Evolutionary conservation across 2,888 invertebrate genomes (phyloP).

Genomic region (Drosophila leonis): DNA sequence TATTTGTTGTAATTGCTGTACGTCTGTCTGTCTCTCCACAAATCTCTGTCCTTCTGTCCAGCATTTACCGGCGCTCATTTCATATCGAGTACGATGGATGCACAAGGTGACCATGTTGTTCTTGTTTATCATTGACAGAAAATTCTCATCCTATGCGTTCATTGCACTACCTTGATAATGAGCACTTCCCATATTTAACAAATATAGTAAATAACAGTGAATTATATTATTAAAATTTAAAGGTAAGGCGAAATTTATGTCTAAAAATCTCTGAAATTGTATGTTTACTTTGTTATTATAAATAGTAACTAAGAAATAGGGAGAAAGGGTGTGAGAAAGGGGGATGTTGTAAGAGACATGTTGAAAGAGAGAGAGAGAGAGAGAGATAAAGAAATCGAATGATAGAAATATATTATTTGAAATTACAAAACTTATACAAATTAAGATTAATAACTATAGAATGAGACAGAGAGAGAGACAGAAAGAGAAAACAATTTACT

Average conservation of each 20-base stretch:
- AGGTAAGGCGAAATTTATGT: background rate
- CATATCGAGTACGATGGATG: constrained; percentile 11
- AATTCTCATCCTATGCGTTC: constrained; percentile 56
- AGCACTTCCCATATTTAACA: constrained; percentile 7
- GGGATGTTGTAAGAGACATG: background rate
- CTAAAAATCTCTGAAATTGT: too few relatives aligned
- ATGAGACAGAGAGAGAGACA: background rate
- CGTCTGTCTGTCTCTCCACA: constrained; percentile 4
- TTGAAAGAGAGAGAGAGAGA: background rate
- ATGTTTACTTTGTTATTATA: too few relatives aligned
- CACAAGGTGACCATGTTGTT: constrained; percentile 53
- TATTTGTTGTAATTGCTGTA: constrained; percentile 39
- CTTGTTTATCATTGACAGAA: constrained; percentile 40
- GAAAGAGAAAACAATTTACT: background rate
- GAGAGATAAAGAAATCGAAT: background rate
- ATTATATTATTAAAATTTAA: background rate
- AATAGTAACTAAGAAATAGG: too few relatives aligned
- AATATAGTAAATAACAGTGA: background rate
- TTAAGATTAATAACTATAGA: too few relatives aligned
- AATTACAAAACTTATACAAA: too few relatives aligned
- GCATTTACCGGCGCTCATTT: constrained; percentile 34
- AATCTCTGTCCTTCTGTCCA: constrained; percentile 4
- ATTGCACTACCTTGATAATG: constrained; percentile 62
- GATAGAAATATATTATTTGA: too few relatives aligned
- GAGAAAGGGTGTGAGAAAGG: background rate